Conservation (phyloP, 2,113 vertebrate genomes). For the Aegotheles bennettii region DNA sequence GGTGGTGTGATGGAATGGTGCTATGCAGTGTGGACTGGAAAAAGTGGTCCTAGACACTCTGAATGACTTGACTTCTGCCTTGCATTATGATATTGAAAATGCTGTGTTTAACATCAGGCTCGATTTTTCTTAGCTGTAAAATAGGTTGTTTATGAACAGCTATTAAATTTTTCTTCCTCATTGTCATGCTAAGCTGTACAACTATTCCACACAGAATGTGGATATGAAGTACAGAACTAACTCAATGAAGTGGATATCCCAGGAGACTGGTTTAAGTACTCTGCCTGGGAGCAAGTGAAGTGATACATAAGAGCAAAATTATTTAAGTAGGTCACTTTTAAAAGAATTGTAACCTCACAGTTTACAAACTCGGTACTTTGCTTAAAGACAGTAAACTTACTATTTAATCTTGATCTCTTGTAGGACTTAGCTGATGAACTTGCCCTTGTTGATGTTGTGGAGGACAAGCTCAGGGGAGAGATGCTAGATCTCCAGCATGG, state of each 20-base stretch:
- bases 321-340: neutral
- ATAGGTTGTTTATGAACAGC: neutral
- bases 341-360: neutral
- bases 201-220: neutral
- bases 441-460: constrained; percentile 95
- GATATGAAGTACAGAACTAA: neutral
- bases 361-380: neutral
- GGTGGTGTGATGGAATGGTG: neutral
- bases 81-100: neutral
- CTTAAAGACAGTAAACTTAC: neutral
- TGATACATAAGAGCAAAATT: neutral
- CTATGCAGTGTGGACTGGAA: neutral
- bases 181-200: neutral
- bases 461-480: constrained; percentile 96
- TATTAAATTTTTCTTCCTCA: neutral
- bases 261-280: neutral
- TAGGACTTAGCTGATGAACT: constrained; percentile 95
- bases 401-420: constrained; percentile 2
- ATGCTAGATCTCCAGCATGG: constrained; percentile 96
- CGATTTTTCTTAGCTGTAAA: neutral
- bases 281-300: neutral
- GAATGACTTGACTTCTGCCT: neutral
- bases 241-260: neutral
- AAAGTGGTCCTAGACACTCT: neutral
- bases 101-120: neutral